Evolutionary conservation across 2,888 invertebrate genomes (phyloP), one percentile per base, ranked within the genome.

Genomic region (Tetragonula carbonaria): DNA sequence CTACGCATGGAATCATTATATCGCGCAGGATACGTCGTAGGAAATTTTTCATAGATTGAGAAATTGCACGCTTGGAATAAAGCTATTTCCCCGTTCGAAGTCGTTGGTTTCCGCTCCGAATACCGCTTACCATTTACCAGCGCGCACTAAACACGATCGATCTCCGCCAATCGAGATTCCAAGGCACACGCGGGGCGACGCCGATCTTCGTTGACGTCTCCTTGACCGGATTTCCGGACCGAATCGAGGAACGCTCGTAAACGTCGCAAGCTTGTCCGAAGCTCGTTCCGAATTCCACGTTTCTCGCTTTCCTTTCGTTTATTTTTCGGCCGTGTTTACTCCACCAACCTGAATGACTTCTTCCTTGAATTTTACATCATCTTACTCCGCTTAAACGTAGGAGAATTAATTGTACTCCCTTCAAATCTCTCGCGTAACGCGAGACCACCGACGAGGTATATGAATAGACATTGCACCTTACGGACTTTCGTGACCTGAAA

Each of bases 221-320:
- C 82, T 82, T 82, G 82, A 81, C 82, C 82, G 82, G 81, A 81
- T 82, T 82, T 82, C 62, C 67, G 68, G 59, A 51, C 16, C 62
- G 16, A 57, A 51, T 71, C 77, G 23, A 14, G 21, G 21, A 70
- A 53, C 66, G 45, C 59, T 51, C 50, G 72, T 55, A 53, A 45
- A 59, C 16, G 68, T 45, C 71, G 59, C 67, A 68, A 33, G 16
- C 28, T n/a, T 33, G 14, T 50, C 72, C n/a, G n/a, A n/a, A n/a
- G n/a, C n/a, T 59, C 45, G 16, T 6, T 16, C 28, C 45, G n/a
- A 45, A 51, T 68, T 67, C 63, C 63, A 62, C 11, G n/a, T 14
- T 38, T 78, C 45, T 28, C 33, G 23, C 67, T 33, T 23, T 21
- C 33, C 62, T 33, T n/a, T 5, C 2, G 53, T 70, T 55, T 62